Evolutionary conservation across 2,888 invertebrate genomes (phyloP), one percentile per base, ranked within the genome.

Genomic region (Clanis bilineata): DNA sequence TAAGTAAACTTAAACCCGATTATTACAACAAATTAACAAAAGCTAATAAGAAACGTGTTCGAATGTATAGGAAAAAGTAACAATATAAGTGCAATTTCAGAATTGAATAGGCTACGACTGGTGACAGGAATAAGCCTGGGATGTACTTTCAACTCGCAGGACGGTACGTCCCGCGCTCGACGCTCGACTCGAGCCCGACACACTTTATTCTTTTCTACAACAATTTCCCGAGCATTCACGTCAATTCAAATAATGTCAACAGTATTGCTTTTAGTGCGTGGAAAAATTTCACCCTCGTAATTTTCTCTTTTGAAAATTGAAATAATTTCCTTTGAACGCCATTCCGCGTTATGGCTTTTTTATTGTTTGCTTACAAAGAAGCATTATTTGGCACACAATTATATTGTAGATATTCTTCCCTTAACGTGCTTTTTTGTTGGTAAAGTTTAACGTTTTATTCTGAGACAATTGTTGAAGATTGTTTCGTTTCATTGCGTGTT

Each of bases 311-410:
- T 70, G 69, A 71, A 67, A 69, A 70, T 68, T 66, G 64, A 72
- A 75, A 76, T 77, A 73, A 77, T 77, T 75, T 75, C 66, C 75
- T 73, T 73, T 72, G 74, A 72, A 73, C 70, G 64, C 64, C 70
- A 74, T 69, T 69, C 56, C 63, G 63, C 58, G 69, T 66, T 68
- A 70, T 74, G 72, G 71, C 70, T 73, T 75, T 76, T 78, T 76
- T 77, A 77, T 72, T 75, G 71, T 70, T 69, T 68, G 70, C 69
- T 73, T 65, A 69, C 69, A 74, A 73, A 71, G 65, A 67, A 58
- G 28, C 28, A 22, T 59, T 43, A 43, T 59, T 43, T 51, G 22
- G 21, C 32, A 41, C 39, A 36, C 44, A 22, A 51, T 51, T 51
- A 51, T 25, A 45, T 45, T n/a, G 39, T 56, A 18, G 43, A 57